phyloP scores from a whole-genome alignment of 2,797 vertebrate species.

The Bradypus variegatus region DNA sequence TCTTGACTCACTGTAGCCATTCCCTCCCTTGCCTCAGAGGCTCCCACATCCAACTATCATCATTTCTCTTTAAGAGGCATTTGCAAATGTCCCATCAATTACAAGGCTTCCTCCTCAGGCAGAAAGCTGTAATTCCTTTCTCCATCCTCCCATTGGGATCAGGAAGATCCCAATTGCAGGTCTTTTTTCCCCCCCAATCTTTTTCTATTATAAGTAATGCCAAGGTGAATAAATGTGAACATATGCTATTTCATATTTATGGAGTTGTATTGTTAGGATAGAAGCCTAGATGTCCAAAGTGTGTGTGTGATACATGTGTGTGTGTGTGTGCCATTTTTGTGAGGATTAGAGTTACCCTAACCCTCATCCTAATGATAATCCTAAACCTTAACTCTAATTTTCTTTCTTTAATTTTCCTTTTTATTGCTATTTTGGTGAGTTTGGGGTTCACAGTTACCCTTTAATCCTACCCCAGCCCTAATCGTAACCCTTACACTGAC shows the following conservation, averaged over 20 bases:
- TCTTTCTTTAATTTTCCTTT: not conserved
- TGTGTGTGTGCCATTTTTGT: not conserved
- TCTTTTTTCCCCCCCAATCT: not conserved
- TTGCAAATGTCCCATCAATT: not conserved
- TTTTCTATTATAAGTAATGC: not conserved
- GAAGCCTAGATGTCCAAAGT: not conserved
- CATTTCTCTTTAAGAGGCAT: no score
- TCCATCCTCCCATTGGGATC: not conserved
- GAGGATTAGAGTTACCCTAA: not conserved
- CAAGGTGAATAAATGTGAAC: not conserved
- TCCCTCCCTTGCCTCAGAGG: not conserved
- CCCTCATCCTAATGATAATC: not conserved
- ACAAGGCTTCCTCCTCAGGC: not conserved
- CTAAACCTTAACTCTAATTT: not conserved
- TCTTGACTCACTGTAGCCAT: no score
- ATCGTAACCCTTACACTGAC: not conserved
- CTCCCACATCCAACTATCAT: not conserved
- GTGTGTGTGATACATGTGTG: not conserved
- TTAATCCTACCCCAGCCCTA: not conserved
- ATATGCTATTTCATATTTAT: not conserved
- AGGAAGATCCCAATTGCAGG: not conserved
- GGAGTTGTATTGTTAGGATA: not conserved
- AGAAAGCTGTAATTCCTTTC: not conserved
- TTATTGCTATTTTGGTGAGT: not conserved
- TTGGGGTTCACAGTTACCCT: not conserved